Conservation (phyloP, 2,888 invertebrate species). For the Trachelus troglodyta region DNA sequence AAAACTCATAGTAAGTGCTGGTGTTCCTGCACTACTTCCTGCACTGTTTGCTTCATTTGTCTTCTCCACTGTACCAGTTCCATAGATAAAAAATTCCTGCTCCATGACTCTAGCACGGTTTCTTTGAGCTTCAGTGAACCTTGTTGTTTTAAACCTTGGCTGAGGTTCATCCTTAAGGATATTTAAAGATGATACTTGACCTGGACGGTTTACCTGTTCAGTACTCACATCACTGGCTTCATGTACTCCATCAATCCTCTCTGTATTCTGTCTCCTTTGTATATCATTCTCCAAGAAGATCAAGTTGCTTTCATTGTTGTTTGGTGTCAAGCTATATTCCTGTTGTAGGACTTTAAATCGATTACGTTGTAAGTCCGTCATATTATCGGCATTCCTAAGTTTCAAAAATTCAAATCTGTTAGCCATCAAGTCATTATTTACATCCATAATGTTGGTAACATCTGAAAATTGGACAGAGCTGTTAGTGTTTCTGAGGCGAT, state of each 20-base stretch:
- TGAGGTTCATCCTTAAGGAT: background rate
- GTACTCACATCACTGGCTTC: background rate
- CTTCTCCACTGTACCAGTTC: background rate
- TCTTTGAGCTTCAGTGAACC: slow-evolving; percentile 31
- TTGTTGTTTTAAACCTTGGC: slow-evolving; percentile 25
- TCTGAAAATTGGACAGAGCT: slow-evolving; percentile 11
- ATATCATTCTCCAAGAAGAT: slow-evolving; percentile 48
- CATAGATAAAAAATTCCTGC: slow-evolving; percentile 24
- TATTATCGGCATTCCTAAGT: slow-evolving; percentile 60
- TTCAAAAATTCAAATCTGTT: slow-evolving; percentile 23
- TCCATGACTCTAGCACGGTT: slow-evolving; percentile 34
- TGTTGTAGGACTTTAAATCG: slow-evolving; percentile 72
- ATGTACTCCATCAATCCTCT: slow-evolving; percentile 49
- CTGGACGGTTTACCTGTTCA: slow-evolving; percentile 56
- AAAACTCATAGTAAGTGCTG: slow-evolving; percentile 3
- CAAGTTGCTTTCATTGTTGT: slow-evolving; percentile 47
- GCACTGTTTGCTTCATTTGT: slow-evolving; percentile 8
- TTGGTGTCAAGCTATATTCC: slow-evolving; percentile 68
- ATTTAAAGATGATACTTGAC: background rate
- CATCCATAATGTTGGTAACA: background rate
- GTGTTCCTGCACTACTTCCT: slow-evolving; percentile 2
- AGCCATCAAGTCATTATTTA: slow-evolving; percentile 6
- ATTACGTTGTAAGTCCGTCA: slow-evolving; percentile 73
- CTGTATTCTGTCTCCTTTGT: slow-evolving; percentile 39
- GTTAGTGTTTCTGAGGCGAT: slow-evolving; percentile 15